These are phyloP conservation scores for Drosophila bipectinata DNA, from an alignment of 1,140 invertebrate species.

Conservation along the genomic window DNA sequence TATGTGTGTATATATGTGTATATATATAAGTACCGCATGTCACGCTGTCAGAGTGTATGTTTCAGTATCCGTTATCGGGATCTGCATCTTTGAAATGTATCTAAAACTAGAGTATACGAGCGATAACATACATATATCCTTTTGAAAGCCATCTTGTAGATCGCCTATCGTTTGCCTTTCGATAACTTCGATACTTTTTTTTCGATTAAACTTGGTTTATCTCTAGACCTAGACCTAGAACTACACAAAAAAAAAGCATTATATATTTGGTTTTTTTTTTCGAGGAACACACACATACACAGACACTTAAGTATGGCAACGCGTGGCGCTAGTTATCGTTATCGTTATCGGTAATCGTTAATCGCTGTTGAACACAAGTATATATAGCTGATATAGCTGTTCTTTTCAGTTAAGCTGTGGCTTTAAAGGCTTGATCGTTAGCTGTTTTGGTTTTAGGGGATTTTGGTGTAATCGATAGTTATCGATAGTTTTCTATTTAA, in stretches of 20 bases:
- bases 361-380: constrained; percentile 6
- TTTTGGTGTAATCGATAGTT: not conserved
- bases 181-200: not conserved
- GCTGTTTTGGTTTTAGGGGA: not conserved
- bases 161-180: not conserved
- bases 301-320: constrained; percentile 36
- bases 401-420: not conserved
- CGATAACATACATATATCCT: not conserved
- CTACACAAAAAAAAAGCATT: constrained; percentile 21
- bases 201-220: constrained; percentile 15
- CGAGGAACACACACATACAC: constrained; percentile 39
- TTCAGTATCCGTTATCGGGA: not conserved
- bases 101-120: constrained; percentile 39
- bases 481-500: constrained; percentile 2
- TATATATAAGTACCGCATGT: constrained; percentile 31
- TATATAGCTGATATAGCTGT: not conserved
- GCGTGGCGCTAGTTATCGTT: constrained; percentile 27
- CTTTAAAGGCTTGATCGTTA: too few species aligned
- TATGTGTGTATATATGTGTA: constrained; percentile 6
- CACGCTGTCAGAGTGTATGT: constrained; percentile 8
- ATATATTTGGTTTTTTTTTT: constrained; percentile 6
- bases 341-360: constrained; percentile 13
- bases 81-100: constrained; percentile 11
- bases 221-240: constrained; percentile 21
- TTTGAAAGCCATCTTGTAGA: constrained; percentile 12